These are phyloP conservation scores for Cinclus cinclus DNA, from an alignment of 2,113 vertebrate species.

Conservation along the genomic window DNA sequence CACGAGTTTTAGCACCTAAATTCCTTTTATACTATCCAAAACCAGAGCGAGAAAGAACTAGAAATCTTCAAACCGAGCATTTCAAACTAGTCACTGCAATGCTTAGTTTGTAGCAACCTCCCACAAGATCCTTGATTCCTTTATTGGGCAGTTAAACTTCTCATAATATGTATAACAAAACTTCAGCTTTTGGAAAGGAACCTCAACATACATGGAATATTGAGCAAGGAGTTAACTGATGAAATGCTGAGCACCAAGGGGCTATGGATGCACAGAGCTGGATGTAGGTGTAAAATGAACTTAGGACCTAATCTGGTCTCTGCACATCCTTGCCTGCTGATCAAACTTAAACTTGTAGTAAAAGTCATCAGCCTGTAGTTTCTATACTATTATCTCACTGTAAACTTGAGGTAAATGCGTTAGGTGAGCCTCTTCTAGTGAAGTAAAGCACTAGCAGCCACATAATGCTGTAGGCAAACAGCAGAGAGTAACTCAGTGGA, in stretches of 20 bases:
- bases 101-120: not conserved
- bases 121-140: not conserved
- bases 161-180: not conserved
- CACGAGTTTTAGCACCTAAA: not conserved
- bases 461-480: not conserved
- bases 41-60: not conserved
- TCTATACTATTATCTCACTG: not conserved
- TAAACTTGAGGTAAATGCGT: not conserved
- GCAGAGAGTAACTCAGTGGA: not conserved
- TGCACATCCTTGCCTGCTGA: not conserved
- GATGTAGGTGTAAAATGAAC: not conserved
- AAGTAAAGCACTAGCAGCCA: not conserved
- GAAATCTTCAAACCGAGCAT: not conserved
- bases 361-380: not conserved
- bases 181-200: not conserved
- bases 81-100: not conserved
- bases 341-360: not conserved
- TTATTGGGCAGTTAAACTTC: not conserved
- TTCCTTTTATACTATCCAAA: not conserved
- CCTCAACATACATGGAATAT: not conserved
- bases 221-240: not conserved
- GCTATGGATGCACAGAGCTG: not conserved
- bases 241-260: not conserved
- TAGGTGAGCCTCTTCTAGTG: not conserved
- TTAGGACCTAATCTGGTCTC: not conserved